Percentiles rank a stretch among this genome's conserved stretches.
Conservation (phyloP, 2,113 vertebrate species). For the Halcyon senegalensis region DNA sequence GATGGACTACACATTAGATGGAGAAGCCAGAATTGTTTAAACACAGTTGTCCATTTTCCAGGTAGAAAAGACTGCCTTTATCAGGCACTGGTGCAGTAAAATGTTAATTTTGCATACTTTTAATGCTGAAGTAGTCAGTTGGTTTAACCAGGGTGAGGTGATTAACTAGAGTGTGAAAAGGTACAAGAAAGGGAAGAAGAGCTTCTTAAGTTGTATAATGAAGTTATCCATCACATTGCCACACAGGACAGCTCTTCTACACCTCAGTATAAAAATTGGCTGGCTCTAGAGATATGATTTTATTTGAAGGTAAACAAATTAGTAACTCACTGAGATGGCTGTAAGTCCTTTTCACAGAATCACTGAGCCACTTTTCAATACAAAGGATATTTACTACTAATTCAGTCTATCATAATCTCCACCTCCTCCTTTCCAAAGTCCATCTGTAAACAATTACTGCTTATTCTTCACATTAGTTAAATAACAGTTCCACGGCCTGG, state of each 20-base stretch:
- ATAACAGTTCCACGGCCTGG: not conserved
- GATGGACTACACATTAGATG: not conserved
- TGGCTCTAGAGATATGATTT: constrained; percentile 38
- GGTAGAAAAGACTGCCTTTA: not conserved
- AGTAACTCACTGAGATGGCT: constrained; percentile 2
- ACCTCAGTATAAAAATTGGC: constrained; percentile 16
- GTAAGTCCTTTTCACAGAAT: not conserved
- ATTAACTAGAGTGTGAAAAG: constrained; percentile 40
- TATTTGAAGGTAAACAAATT: constrained; percentile 59
- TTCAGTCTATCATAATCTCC: not conserved
- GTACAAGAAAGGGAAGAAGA: constrained; percentile 64
- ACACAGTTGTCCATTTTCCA: not conserved
- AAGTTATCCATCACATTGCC: constrained; percentile 54
- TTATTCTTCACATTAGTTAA: not conserved
- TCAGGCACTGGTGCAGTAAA: not conserved
- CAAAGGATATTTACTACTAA: not conserved
- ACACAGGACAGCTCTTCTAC: not conserved
- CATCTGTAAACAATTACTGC: not conserved
- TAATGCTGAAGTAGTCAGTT: not conserved
- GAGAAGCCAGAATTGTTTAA: not conserved
- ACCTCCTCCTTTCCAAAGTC: not conserved
- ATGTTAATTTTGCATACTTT: not conserved
- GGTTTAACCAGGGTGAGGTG: not conserved
- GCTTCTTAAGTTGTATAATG: constrained; percentile 40
- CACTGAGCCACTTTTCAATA: not conserved